Evolutionary conservation across 2,113 vertebrate genomes (phyloP), one percentile per base, ranked within the genome.

Genomic region (Cyphomyrus plagiostoma): DNA sequence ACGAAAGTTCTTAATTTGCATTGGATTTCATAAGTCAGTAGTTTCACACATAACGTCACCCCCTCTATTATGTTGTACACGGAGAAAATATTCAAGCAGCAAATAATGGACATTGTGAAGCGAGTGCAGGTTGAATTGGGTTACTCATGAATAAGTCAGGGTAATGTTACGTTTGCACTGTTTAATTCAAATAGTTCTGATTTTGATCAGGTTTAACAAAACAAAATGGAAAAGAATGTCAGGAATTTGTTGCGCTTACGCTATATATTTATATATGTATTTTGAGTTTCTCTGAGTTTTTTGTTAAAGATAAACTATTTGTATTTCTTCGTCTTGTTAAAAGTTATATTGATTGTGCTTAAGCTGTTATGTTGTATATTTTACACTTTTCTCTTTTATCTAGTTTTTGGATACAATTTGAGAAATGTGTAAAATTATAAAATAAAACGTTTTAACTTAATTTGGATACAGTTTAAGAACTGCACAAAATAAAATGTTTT

Each of bases 321-420:
- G 85, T 91, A 62, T 49, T 66, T 77, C 90, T 89, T 90, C 88
- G 53, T 91, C 70, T 26, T 91, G 86, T 93, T 94, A 48, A 77
- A 4, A 49, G 62, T 90, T 90, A 21, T 83, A 90, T 91, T 93
- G 89, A 77, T 86, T 92, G 87, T 92, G 92, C 92, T 93, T 92
- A 90, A 83, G 93, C 90, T 90, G 58, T 92, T 94, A 70, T 93
- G 92, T 94, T 95, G 92, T 94, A 94, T 91, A 93, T 95, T 95
- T 95, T 95, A 94, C 94, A 94, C 23, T 49, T 66, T 90, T 94
- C 95, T 94, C 58, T 95, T 95, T 95, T 95, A 93, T 92, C 90
- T 93, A 90, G 92, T 39, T 39, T 95, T 94, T 92, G 94, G 93
- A 95, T 94, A 92, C 93, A 92, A 91, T 91, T 7, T 74, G 58